Evolutionary conservation across 2,888 invertebrate species (phyloP), one percentile per base, ranked within the genome.

Genomic region (Drosophila meridiana): DNA sequence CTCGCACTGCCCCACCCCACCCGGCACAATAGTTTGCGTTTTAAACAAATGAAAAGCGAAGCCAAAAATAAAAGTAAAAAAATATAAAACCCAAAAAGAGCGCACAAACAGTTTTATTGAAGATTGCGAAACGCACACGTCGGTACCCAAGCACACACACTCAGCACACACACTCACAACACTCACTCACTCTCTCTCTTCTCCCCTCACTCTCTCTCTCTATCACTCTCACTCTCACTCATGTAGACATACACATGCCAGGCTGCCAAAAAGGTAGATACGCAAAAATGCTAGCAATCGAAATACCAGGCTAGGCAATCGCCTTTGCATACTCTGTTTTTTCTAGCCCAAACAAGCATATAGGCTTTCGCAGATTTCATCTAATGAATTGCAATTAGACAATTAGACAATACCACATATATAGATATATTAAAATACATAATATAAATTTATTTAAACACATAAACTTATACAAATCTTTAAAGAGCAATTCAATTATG

Each of bases 11-110:
- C 32, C 20, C 52, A 3, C 0, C 40, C 43, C 58, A 30, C 42
- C 32, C 26, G 45, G 66, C 66, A 78, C 89, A 90, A 90, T 90
- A 87, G 86, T 87, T 83, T 90, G 82, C 85, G 88, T 84, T 90
- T 87, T 90, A 90, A 87, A 80, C 90, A 87, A 87, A 87, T 87
- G 87, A 82, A 87, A 87, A 84, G 85, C 82, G 82, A 82, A 82
- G 73, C 78, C 83, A 72, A 76, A 75, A 56, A 55, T 57, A 30
- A 42, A 57, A 69, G 76, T 80, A 78, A 75, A 14, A 3, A 52
- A 34, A 32, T 36, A 34, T 5, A 36, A 53, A 20, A 36, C 34
- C 11, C 28, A 34, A 52, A 52, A 36, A 26, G 13, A 53, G 26
- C 26, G 84, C 73, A 70, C 82, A 83, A 87, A 87, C 87, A 72